Conservation (phyloP, 2,113 vertebrate genomes). For the Brachypodius melanocephalos region DNA sequence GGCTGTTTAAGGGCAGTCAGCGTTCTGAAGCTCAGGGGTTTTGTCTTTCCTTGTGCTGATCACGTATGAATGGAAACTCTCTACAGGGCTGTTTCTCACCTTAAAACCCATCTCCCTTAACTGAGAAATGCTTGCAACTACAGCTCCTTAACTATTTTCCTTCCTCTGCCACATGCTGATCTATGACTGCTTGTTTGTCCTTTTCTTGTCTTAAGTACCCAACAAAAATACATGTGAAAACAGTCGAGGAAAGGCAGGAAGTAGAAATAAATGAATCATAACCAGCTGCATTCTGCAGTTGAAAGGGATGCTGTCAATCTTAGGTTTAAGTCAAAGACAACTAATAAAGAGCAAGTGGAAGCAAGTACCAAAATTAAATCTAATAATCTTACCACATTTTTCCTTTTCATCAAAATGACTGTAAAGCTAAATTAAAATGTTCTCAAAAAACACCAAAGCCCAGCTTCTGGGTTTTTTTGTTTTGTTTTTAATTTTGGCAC, state of each 20-base stretch:
- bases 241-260: conserved; percentile 21
- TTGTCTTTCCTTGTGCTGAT: background rate
- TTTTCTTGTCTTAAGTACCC: background rate
- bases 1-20: background rate
- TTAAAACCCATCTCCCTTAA: background rate
- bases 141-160: background rate
- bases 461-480: background rate
- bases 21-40: background rate
- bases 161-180: background rate
- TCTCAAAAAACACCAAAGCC: background rate
- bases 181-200: background rate
- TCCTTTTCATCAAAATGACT: background rate
- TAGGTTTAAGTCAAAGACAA: conserved; percentile 14
- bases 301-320: conserved; percentile 17
- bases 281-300: conserved; percentile 26
- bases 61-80: background rate
- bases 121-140: background rate
- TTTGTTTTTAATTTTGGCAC: background rate
- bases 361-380: background rate
- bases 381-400: background rate
- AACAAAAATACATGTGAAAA: conserved; percentile 22
- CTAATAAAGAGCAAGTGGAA: background rate
- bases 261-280: conserved; percentile 42
- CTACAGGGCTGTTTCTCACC: background rate
- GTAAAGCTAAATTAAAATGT: background rate